These are phyloP conservation scores for Leucopsar rothschildi DNA, from an alignment of 2,113 vertebrate genomes.

Conservation along the genomic window DNA sequence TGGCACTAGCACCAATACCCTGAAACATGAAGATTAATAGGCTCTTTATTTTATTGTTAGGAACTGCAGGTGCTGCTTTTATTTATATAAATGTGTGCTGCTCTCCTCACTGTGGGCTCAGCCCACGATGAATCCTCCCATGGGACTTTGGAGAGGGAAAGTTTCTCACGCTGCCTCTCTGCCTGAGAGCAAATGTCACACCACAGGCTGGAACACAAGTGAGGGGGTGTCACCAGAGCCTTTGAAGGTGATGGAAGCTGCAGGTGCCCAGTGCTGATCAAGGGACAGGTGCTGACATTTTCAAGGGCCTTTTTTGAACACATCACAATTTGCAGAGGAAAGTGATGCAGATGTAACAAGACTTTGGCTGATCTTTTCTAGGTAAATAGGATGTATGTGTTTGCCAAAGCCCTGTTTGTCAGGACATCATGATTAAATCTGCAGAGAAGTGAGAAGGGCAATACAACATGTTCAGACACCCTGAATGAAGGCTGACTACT, in stretches of 20 bases:
- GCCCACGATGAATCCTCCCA: not conserved
- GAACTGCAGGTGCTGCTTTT: slow-evolving; percentile 40
- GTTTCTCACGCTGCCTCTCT: not conserved
- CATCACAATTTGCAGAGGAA: not conserved
- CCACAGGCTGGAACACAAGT: rapidly evolving
- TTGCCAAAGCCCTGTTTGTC: not conserved
- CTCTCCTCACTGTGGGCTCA: not conserved
- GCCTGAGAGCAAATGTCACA: slow-evolving; percentile 13
- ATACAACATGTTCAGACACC: not conserved
- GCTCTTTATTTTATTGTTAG: slow-evolving; percentile 39
- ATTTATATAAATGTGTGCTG: slow-evolving; percentile 18
- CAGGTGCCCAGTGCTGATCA: not conserved
- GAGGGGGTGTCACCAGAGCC: not conserved
- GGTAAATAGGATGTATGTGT: not conserved
- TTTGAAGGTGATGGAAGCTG: not conserved
- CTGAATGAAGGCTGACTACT: not conserved
- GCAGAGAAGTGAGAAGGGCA: not conserved
- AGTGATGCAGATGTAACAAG: not conserved
- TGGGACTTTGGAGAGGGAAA: not conserved
- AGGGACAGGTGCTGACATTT: not conserved
- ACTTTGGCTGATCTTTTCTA: not conserved
- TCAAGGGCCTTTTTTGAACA: not conserved
- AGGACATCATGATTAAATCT: not conserved
- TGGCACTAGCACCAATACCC: not conserved
- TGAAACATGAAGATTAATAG: slow-evolving; percentile 52